These are phyloP conservation scores for Enteromius paludinosus DNA, from an alignment of 2,797 vertebrate species.

Conservation along the genomic window DNA sequence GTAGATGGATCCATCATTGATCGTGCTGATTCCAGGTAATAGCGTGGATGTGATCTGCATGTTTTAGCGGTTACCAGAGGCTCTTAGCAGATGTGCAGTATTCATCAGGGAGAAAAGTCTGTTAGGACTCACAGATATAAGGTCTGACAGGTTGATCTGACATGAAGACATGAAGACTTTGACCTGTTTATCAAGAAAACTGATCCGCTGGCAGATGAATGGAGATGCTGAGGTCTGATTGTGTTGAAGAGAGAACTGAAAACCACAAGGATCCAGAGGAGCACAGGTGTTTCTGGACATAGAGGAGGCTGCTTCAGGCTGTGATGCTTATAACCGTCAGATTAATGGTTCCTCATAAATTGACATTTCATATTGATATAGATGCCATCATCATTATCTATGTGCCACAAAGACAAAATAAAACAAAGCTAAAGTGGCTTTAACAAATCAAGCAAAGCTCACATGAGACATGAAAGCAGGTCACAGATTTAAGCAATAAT, in stretches of 20 bases:
- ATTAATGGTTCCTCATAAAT: not conserved
- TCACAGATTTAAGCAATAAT: not conserved
- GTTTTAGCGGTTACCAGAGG: not conserved
- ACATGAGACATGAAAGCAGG: not conserved
- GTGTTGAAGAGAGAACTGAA: slow-evolving; percentile 3
- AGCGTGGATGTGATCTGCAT: not conserved
- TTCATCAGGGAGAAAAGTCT: not conserved
- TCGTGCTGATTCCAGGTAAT: not conserved
- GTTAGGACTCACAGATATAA: not conserved
- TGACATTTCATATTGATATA: not conserved
- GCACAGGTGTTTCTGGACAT: not conserved
- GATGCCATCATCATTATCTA: not conserved
- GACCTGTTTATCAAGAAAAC: not conserved
- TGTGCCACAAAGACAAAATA: not conserved
- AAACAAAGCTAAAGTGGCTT: slow-evolving; percentile 9
- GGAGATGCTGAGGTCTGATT: not conserved
- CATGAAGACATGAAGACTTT: slow-evolving; percentile 1
- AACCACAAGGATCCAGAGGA: not conserved
- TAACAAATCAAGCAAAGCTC: slow-evolving; percentile 6
- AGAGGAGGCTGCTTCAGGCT: slow-evolving; percentile 15
- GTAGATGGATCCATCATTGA: not conserved
- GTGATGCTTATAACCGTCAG: not conserved
- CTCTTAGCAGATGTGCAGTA: slow-evolving; percentile 19
- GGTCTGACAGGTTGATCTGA: slow-evolving; percentile 1
- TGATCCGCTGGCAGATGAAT: not conserved